These are phyloP conservation scores for Drosophila kohkoa DNA, from an alignment of 1,140 invertebrate genomes.

Conservation along the genomic window DNA sequence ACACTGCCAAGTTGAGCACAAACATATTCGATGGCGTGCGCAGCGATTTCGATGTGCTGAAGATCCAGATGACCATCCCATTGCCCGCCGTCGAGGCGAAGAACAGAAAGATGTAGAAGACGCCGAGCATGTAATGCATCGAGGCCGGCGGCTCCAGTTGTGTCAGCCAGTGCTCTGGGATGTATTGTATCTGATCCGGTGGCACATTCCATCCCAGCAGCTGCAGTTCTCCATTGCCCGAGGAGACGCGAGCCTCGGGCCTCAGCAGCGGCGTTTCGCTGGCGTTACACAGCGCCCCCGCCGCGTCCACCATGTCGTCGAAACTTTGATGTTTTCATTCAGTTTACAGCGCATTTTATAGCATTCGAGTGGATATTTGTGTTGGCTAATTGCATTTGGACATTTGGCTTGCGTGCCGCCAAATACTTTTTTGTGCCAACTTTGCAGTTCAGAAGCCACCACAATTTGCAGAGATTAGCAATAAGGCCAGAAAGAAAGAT, in stretches of 20 bases:
- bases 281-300: slow-evolving; percentile 70
- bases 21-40: slow-evolving; percentile 96
- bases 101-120: slow-evolving; percentile 93
- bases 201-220: slow-evolving; percentile 92
- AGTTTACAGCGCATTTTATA: slow-evolving; percentile 52
- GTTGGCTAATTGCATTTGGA: slow-evolving; percentile 67
- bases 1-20: slow-evolving; percentile 93
- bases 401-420: slow-evolving; percentile 56
- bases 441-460: slow-evolving; percentile 41
- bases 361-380: not conserved
- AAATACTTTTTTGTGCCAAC: slow-evolving; percentile 65
- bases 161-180: slow-evolving; percentile 93
- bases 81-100: slow-evolving; percentile 92
- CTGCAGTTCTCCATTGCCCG: slow-evolving; percentile 78
- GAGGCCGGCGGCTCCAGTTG: slow-evolving; percentile 92
- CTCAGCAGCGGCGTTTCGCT: slow-evolving; percentile 61
- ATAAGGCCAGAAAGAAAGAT: not conserved
- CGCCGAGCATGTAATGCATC: slow-evolving; percentile 92
- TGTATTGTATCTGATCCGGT: slow-evolving; percentile 90
- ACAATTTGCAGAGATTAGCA: slow-evolving; percentile 14
- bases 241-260: slow-evolving; percentile 64
- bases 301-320: slow-evolving; percentile 26
- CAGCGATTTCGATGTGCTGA: slow-evolving; percentile 90
- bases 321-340: slow-evolving; percentile 26
- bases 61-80: slow-evolving; percentile 95